Conservation (phyloP, 2,797 vertebrate genomes). For the Xiphorhynchus erythropygius region DNA sequence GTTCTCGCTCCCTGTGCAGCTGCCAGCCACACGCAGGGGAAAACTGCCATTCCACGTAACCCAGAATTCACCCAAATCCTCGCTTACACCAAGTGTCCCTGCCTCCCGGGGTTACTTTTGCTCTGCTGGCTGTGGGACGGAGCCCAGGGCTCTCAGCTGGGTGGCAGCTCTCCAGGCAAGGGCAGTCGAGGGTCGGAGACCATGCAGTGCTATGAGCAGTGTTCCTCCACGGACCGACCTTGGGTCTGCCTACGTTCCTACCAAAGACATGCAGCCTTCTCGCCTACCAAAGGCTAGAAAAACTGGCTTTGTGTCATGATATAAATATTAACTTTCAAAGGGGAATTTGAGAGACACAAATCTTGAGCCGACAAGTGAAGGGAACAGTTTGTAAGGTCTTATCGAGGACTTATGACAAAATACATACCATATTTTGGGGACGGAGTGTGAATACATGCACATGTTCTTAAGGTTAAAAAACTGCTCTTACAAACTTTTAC, state of each 20-base stretch:
- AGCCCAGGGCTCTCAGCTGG: accelerated
- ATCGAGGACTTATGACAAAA: background rate
- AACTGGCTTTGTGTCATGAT: background rate
- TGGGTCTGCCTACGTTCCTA: background rate
- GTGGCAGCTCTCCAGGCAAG: background rate
- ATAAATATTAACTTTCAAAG: background rate
- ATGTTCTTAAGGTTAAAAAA: background rate
- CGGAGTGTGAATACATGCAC: background rate
- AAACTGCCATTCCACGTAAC: accelerated
- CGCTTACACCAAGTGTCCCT: accelerated
- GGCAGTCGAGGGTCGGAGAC: accelerated
- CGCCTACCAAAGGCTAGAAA: background rate
- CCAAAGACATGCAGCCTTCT: background rate
- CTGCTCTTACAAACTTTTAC: background rate
- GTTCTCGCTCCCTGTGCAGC: accelerated
- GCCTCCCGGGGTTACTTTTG: too few relatives aligned
- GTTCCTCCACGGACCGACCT: accelerated
- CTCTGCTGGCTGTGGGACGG: background rate
- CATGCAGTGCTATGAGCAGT: background rate
- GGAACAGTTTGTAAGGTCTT: background rate
- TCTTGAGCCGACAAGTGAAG: accelerated
- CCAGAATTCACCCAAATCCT: background rate
- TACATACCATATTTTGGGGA: background rate
- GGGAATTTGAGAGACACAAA: background rate
- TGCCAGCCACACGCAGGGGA: background rate